Conservation (phyloP, 2,888 invertebrate genomes). For the Caenorhabditis sinica region DNA sequence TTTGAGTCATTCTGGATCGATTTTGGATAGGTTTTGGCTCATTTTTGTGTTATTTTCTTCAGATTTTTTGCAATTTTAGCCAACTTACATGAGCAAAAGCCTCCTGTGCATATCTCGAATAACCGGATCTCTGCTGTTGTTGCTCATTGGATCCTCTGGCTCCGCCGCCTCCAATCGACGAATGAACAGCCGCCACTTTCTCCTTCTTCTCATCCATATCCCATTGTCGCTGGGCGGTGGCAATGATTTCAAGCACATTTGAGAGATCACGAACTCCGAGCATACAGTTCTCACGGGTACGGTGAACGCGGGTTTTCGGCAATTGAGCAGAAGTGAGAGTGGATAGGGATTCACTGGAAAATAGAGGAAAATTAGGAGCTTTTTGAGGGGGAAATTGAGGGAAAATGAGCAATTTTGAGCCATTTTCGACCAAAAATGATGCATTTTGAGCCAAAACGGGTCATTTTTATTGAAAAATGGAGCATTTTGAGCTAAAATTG, state of each 20-base stretch:
- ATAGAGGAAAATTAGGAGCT: background rate
- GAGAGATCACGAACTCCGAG: conserved; percentile 50
- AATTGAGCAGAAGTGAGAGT: conserved; percentile 38
- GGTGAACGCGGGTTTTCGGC: conserved; percentile 55
- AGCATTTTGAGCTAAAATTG: too few relatives aligned
- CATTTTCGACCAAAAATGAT: too few relatives aligned
- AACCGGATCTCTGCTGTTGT: conserved; percentile 57
- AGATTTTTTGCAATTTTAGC: background rate
- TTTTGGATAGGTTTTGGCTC: background rate
- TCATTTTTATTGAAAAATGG: too few relatives aligned
- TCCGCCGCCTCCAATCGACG: conserved; percentile 6
- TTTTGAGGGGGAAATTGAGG: too few relatives aligned
- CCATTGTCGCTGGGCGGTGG: conserved; percentile 58
- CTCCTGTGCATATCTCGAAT: conserved; percentile 66
- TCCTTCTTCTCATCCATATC: conserved; percentile 63
- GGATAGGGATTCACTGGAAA: conserved; percentile 51
- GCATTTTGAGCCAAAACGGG: too few relatives aligned
- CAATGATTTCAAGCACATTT: conserved; percentile 53
- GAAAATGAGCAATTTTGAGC: background rate
- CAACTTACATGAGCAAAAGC: conserved; percentile 52
- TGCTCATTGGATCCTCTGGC: background rate
- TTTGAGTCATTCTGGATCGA: background rate
- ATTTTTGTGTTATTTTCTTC: background rate
- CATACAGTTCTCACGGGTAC: conserved; percentile 62
- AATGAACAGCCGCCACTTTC: conserved; percentile 59